A percentile compares a stretch with the other conserved stretches of the same genome.
Conservation (phyloP, 92 coral and sea anemone genomes). For the Muricea muricata region DNA sequence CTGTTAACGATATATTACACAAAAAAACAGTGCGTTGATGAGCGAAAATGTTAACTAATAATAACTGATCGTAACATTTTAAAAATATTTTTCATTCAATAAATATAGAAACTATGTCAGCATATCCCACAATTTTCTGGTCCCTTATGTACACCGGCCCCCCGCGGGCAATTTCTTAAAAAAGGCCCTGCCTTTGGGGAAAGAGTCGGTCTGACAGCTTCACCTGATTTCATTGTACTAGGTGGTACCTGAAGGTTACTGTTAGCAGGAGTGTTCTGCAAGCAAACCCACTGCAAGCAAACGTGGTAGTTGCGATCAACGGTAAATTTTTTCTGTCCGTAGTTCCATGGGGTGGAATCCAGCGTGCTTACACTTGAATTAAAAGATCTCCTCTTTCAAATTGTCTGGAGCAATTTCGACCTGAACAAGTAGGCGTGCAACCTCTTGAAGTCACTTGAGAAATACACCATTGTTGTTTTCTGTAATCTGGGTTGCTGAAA, state of each 20-base stretch:
- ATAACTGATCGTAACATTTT: too few relatives aligned
- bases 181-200: slow-evolving; percentile 46
- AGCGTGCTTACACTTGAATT: slow-evolving; percentile 61
- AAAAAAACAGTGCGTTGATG: too few relatives aligned
- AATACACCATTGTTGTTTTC: slow-evolving; percentile 58
- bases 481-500: slow-evolving; percentile 33
- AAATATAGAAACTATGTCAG: too few relatives aligned
- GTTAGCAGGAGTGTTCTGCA: slow-evolving; percentile 29
- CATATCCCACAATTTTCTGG: too few relatives aligned
- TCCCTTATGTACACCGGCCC: too few relatives aligned
- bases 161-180: too few relatives aligned
- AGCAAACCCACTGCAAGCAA: slow-evolving; percentile 63
- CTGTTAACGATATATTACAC: too few relatives aligned
- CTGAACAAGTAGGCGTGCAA: slow-evolving; percentile 50
- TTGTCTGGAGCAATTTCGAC: slow-evolving; percentile 46
- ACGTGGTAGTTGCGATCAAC: slow-evolving; percentile 51
- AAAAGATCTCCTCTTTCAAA: slow-evolving; percentile 52
- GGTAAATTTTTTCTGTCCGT: slow-evolving; percentile 47
- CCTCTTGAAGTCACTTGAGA: slow-evolving; percentile 38
- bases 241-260: slow-evolving; percentile 58
- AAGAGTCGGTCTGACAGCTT: slow-evolving; percentile 35
- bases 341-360: slow-evolving; percentile 58
- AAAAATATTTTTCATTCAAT: too few relatives aligned
- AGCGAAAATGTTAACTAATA: too few relatives aligned
- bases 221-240: slow-evolving; percentile 28